Evolutionary conservation across 1,140 invertebrate genomes (phyloP).

Genomic region (Agrypnia vestita): DNA sequence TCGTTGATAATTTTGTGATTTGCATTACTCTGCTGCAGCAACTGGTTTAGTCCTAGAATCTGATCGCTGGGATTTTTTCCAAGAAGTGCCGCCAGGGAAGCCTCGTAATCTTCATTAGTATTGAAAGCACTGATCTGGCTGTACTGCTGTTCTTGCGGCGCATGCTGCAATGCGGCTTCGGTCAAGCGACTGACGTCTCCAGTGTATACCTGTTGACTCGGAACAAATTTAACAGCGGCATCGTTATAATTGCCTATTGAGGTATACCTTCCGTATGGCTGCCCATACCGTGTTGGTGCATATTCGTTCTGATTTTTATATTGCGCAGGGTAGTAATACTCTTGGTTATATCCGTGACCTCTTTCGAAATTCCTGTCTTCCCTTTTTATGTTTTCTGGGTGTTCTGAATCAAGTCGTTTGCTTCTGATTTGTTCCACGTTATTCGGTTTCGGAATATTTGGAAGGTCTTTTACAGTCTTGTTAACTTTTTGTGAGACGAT

Average conservation of each 20-base stretch:
- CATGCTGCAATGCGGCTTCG: not conserved
- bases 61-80: constrained; percentile 57
- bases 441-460: constrained; percentile 10
- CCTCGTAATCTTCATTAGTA: constrained; percentile 34
- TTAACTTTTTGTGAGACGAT: not conserved
- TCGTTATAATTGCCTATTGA: not conserved
- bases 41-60: constrained; percentile 50
- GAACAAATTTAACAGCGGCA: not conserved
- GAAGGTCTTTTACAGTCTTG: constrained; percentile 19
- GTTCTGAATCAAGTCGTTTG: not conserved
- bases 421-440: not conserved
- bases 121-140: constrained; percentile 46
- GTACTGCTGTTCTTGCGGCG: constrained; percentile 40
- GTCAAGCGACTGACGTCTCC: constrained; percentile 38
- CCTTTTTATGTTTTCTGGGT: too few relatives aligned
- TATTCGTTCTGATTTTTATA: not conserved
- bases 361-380: too few relatives aligned
- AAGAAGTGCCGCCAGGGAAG: constrained; percentile 51
- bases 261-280: not conserved
- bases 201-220: constrained; percentile 19
- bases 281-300: constrained; percentile 3
- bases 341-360: not conserved
- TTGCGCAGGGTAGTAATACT: not conserved
- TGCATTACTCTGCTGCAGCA: constrained; percentile 36
- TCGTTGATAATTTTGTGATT: constrained; percentile 41